Percentiles rank a stretch among this genome's conserved stretches.
phyloP scores from a whole-genome alignment of 2,113 vertebrate species.

The Aspiorhynchus laticeps region DNA sequence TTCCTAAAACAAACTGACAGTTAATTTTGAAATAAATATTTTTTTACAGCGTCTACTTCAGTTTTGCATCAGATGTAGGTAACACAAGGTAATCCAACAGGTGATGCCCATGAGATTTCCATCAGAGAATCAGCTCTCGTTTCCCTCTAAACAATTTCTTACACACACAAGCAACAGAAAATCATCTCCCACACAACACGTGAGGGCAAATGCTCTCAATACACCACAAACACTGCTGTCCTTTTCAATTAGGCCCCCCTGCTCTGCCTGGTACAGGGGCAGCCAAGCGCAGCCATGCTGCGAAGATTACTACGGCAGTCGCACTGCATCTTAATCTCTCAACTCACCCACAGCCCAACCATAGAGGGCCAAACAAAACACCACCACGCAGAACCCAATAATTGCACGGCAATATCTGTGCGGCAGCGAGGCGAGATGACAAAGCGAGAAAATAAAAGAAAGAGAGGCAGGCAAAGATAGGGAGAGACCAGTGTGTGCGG shows the following conservation, averaged over 20 bases:
- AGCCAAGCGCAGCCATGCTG: slow-evolving; percentile 50
- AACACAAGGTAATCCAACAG: background rate
- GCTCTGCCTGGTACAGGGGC: slow-evolving; percentile 34
- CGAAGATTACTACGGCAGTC: slow-evolving; percentile 59
- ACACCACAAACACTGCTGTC: slow-evolving; percentile 24
- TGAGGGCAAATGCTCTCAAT: slow-evolving; percentile 16
- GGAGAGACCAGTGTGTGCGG: background rate
- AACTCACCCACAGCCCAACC: slow-evolving; percentile 52
- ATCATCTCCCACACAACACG: slow-evolving; percentile 8
- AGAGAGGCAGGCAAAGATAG: background rate
- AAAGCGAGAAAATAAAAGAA: slow-evolving; percentile 31
- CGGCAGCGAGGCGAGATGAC: slow-evolving; percentile 41
- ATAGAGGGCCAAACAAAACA: slow-evolving; percentile 50
- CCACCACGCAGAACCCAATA: slow-evolving; percentile 49
- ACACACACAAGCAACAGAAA: background rate
- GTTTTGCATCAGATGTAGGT: background rate
- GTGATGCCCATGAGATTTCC: slow-evolving; percentile 4
- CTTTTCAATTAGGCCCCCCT: slow-evolving; percentile 57
- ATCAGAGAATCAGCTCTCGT: background rate
- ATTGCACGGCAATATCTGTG: slow-evolving; percentile 59
- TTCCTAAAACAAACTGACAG: too few species aligned
- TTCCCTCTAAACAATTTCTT: background rate
- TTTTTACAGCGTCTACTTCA: background rate
- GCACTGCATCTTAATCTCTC: slow-evolving; percentile 62
- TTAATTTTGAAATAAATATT: too few species aligned